Evolutionary conservation across 2,113 vertebrate genomes (phyloP).

Genomic region (Pachyramphus minor): DNA sequence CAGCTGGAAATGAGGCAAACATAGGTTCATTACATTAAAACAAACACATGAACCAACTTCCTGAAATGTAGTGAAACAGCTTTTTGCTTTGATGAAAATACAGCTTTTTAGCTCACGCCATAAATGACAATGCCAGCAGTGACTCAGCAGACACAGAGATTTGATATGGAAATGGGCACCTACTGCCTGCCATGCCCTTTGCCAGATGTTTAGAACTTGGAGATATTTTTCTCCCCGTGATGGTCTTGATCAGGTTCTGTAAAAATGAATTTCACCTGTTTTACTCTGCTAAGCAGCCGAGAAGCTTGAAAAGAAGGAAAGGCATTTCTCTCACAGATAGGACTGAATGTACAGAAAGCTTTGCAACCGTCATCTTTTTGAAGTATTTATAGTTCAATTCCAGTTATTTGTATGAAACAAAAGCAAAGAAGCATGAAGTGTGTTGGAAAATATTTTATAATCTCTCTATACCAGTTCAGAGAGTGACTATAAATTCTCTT

Average conservation of each 20-base stretch:
- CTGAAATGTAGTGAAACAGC: not conserved
- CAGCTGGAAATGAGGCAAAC: not conserved
- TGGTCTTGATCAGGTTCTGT: not conserved
- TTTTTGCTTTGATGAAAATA: not conserved
- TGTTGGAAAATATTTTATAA: constrained; percentile 28
- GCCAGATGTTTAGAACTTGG: not conserved
- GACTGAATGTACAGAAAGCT: constrained; percentile 37
- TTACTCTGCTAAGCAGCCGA: not conserved
- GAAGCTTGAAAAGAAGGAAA: not conserved
- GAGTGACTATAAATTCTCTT: constrained; percentile 28
- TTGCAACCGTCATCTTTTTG: not conserved
- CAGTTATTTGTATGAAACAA: constrained; percentile 44
- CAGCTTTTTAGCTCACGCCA: not conserved
- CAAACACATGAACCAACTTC: not conserved
- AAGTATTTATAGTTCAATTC: constrained; percentile 39
- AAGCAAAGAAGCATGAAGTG: constrained; percentile 22
- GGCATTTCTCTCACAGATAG: not conserved
- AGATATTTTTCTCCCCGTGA: not conserved
- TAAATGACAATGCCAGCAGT: not conserved
- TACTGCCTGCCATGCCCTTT: not conserved
- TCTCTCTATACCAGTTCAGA: constrained; percentile 1
- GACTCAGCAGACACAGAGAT: not conserved
- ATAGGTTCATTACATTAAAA: not conserved
- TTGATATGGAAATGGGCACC: not conserved
- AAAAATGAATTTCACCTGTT: not conserved